Evolutionary conservation across 2,888 invertebrate species (phyloP).

Genomic region (Apamea crenata): DNA sequence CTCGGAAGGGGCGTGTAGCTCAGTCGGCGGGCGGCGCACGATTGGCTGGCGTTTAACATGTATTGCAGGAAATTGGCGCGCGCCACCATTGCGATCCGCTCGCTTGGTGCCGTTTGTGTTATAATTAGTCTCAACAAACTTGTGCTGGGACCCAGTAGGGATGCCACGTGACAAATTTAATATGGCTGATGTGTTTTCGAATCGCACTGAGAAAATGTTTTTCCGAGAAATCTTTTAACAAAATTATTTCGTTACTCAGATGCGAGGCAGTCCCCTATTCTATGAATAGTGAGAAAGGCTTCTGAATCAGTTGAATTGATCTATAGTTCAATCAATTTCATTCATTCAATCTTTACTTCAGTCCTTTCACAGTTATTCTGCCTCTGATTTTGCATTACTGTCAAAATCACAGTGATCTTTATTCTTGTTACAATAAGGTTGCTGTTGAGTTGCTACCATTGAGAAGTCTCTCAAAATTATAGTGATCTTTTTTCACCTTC

Average conservation of each 20-base stretch:
- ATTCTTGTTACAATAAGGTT: background rate
- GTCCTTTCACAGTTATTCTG: background rate
- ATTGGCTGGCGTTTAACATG: conserved; percentile 81
- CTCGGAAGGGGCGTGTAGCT: conserved; percentile 66
- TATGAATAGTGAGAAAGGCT: background rate
- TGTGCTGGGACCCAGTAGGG: conserved; percentile 55
- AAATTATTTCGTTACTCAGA: background rate
- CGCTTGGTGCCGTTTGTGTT: conserved; percentile 71
- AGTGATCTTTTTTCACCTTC: background rate
- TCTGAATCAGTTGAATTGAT: background rate
- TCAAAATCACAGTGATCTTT: background rate
- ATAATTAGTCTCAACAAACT: conserved; percentile 77
- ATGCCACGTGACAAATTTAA: conserved; percentile 34
- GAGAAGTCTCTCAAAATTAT: background rate
- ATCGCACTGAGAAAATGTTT: background rate
- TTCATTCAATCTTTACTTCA: background rate
- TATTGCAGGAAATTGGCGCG: conserved; percentile 83
- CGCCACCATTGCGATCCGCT: conserved; percentile 72
- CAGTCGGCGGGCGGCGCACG: conserved; percentile 65
- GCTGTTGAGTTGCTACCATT: background rate
- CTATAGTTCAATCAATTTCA: background rate
- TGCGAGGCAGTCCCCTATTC: background rate
- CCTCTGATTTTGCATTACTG: too few relatives aligned
- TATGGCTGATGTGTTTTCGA: conserved; percentile 28
- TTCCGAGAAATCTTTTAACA: background rate